Percentiles rank a stretch among this genome's conserved stretches.
These are phyloP conservation scores for Galerucella nymphaeae DNA, from an alignment of 2,888 invertebrate genomes.

Conservation along the genomic window DNA sequence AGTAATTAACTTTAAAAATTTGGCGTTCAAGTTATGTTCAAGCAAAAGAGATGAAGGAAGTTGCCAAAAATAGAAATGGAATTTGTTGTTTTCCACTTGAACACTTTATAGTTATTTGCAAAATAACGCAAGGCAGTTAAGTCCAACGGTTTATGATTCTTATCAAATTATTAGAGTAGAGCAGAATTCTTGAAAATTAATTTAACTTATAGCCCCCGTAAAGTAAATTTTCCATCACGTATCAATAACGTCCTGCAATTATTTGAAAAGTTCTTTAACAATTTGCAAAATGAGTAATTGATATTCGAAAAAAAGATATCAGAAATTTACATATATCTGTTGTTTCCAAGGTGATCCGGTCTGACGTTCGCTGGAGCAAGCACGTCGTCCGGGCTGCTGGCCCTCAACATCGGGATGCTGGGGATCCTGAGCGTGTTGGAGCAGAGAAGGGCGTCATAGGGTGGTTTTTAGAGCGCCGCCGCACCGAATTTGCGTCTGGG, in stretches of 20 bases:
- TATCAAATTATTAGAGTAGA: too few relatives aligned
- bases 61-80: too few relatives aligned
- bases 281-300: background rate
- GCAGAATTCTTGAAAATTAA: too few relatives aligned
- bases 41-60: too few relatives aligned
- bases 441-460: slow-evolving; percentile 54
- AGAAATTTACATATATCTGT: slow-evolving; percentile 7
- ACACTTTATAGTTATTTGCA: too few relatives aligned
- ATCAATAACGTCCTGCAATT: too few relatives aligned
- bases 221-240: too few relatives aligned
- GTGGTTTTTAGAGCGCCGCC: slow-evolving; percentile 50
- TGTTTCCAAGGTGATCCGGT: slow-evolving; percentile 22
- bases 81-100: too few relatives aligned
- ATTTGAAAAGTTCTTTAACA: background rate
- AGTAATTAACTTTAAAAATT: too few relatives aligned
- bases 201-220: background rate
- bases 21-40: too few relatives aligned
- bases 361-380: slow-evolving; percentile 13
- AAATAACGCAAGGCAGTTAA: too few relatives aligned
- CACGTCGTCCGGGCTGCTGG: slow-evolving; percentile 39
- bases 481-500: slow-evolving; percentile 55
- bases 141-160: too few relatives aligned
- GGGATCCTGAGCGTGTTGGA: slow-evolving; percentile 52
- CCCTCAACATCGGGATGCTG: slow-evolving; percentile 47
- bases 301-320: background rate